phyloP scores from a whole-genome alignment of 2,888 invertebrate species.

The Steromphala cineraria region DNA sequence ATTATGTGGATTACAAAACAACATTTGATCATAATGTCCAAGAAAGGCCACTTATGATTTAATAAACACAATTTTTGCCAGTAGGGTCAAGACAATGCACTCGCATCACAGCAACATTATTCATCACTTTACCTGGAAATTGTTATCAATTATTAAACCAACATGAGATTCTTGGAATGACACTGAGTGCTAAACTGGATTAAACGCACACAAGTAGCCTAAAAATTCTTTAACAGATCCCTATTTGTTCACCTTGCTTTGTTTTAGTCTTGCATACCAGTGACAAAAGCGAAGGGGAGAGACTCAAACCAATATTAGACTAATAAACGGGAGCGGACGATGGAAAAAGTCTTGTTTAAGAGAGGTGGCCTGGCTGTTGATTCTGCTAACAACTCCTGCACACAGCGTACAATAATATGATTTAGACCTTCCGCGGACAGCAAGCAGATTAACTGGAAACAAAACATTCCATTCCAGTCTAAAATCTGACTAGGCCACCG shows the following conservation, averaged over 20 bases:
- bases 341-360: slow-evolving; percentile 24
- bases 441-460: slow-evolving; percentile 27
- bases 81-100: too few species aligned
- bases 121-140: too few species aligned
- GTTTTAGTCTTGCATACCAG: slow-evolving; percentile 4
- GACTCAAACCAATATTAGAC: slow-evolving; percentile 20
- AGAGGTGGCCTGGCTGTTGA: slow-evolving; percentile 16
- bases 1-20: too few species aligned
- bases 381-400: slow-evolving; percentile 3
- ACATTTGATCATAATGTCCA: too few species aligned
- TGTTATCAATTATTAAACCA: neutral
- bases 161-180: neutral
- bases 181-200: neutral
- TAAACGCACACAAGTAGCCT: slow-evolving; percentile 2
- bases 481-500: slow-evolving; percentile 26
- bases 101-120: too few species aligned
- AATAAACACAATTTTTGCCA: too few species aligned
- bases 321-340: slow-evolving; percentile 20
- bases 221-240: neutral
- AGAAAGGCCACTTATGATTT: too few species aligned
- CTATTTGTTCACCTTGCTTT: slow-evolving; percentile 9
- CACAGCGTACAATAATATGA: slow-evolving; percentile 28
- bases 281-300: slow-evolving; percentile 19
- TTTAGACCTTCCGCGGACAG: slow-evolving; percentile 21
- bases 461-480: slow-evolving; percentile 25